Base-by-base conservation (phyloP, 2,888 invertebrate genomes). In the Archaeoteleia sp. region DNA sequence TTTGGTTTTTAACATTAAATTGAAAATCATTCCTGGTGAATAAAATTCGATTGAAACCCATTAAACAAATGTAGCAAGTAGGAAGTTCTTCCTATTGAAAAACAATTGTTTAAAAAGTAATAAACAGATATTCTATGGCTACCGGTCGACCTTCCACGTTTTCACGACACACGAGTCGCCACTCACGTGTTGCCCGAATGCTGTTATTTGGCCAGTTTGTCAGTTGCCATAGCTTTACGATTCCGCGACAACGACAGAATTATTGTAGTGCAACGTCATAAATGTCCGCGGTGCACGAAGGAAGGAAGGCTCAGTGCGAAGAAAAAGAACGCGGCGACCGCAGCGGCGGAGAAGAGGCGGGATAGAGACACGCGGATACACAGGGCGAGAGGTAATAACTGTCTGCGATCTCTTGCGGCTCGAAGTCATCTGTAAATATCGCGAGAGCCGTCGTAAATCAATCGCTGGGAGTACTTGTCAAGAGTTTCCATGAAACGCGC, bases 191-290 rank as follows among this genome's bases (percentile, higher is more conserved):
- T n/a, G n/a, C n/a, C n/a, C n/a, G n/a, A n/a, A n/a, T n/a, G n/a
- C 35, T 15, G 55, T 54, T 62, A 55, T 53, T 57, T 51, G 61
- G 66, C 65, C 72, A 74, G 77, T 76, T 75, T 75, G 72, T 75
- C 75, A 72, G 74, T 65, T 73, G 42, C 53, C 65, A 74, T 69
- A 72, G 70, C 77, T 78, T 78, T 77, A 78, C 73, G 75, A 74
- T 79, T 76, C 66, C 67, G 71, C 70, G 76, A 75, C 76, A 79
- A 77, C 73, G 79, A 79, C 78, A 77, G 79, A 80, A 78, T 79
- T 80, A 80, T 78, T 74, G 77, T 77, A 71, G 73, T 53, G 77
- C 73, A 71, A 71, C 72, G 74, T 78, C 79, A 76, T 81, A 79
- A 82, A 80, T 71, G 80, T 79, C 46, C 40, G 40, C 51, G 42